Evolutionary conservation across 1,140 invertebrate species (phyloP), one percentile per base, ranked within the genome.

Genomic region (Anthonomus grandis): DNA sequence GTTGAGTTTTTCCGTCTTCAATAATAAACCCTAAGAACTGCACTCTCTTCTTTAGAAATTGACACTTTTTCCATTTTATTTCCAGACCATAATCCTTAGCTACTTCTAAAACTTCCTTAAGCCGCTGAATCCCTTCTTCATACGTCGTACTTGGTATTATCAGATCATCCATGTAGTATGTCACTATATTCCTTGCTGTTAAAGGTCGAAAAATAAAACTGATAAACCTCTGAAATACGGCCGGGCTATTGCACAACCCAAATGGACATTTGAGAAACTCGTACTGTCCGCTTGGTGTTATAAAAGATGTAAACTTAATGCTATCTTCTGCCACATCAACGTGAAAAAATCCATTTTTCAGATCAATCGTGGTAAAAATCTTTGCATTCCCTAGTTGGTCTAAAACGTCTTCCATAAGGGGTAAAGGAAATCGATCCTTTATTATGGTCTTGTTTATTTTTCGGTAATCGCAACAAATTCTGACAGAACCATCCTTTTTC

Each of bases 391-490:
- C 37, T 39, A 67, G 53, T 45, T 36, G 36, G 55, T 65, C 60
- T 2, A 67, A 27, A 27, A 42, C 49, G 27, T 67, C 63, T 13
- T 66, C 64, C 12, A 69, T 70, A 45, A 63, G 36, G 10, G 61
- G 66, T 15, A 68, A 37, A 2, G 65, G 65, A 63, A 55, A 75
- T 10, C 60, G 48, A 44, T 74, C 60, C 61, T 69, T 64, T 21
- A 66, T 39, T 23, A 70, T 65, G 22, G 45, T 59, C 25, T 64
- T 62, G 57, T 81, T 82, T 2, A 81, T 41, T 36, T 53, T 44
- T 9, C 78, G 59, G 58, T 75, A 82, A 59, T 83, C 79, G 3
- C 79, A 61, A 66, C 78, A 83, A 8, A 81, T 69, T 34, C 79
- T 41, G 4, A 59, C 50, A 4, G 10, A 1, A n/a, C 61, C 57